Conservation (phyloP, 2,888 invertebrate species). For the Caenorhabditis angaria region DNA sequence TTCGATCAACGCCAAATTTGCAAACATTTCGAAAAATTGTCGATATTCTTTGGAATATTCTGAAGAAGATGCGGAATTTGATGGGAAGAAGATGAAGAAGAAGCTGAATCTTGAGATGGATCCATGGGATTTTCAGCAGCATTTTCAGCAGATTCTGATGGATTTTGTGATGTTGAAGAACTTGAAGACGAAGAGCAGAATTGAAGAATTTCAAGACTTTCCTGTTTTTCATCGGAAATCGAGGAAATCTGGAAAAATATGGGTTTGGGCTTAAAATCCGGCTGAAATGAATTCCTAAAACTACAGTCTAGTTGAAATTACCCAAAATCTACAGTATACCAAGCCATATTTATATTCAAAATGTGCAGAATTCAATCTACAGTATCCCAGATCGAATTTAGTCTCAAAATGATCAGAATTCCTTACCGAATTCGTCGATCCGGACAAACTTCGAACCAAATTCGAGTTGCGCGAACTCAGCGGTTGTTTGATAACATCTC, state of each 20-base stretch:
- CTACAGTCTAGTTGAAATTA: no score
- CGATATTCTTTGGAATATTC: slow-evolving; percentile 17
- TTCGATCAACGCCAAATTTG: slow-evolving; percentile 31
- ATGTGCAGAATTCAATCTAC: no score
- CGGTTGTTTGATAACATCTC: slow-evolving; percentile 45
- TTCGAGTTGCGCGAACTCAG: slow-evolving; percentile 48
- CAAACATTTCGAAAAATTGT: slow-evolving; percentile 12
- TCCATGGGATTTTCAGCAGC: background rate
- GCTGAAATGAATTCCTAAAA: no score
- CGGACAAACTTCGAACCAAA: slow-evolving; percentile 45
- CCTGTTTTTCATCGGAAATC: slow-evolving; percentile 7
- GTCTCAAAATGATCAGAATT: slow-evolving; percentile 6
- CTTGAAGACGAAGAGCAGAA: background rate
- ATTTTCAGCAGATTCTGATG: no score
- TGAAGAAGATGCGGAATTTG: no score
- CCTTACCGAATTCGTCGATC: slow-evolving; percentile 44
- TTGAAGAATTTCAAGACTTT: background rate
- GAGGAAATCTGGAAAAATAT: slow-evolving; percentile 8
- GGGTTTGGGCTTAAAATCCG: no score
- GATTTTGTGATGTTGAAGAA: background rate
- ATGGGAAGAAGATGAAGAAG: no score
- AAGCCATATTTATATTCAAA: no score
- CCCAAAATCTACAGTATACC: no score
- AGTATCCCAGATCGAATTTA: no score
- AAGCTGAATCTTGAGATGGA: no score